Base-by-base conservation (phyloP, 2,888 invertebrate genomes). In the Cactoblastis cactorum region DNA sequence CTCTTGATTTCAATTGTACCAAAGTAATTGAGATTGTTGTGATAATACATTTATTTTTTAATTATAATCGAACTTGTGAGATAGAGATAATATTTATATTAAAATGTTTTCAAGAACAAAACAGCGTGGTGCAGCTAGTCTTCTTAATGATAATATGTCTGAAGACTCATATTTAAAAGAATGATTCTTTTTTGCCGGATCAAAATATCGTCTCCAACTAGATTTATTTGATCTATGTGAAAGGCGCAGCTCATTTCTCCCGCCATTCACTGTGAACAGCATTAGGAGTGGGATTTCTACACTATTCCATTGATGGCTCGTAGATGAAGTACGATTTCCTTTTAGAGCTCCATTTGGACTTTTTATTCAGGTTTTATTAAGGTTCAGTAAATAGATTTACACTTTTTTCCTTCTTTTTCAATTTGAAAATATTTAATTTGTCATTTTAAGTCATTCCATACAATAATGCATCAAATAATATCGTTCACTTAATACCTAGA, bases 201-300 rank as follows among this genome's bases (percentile, higher is more conserved):
- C 3, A 28, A 28, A 28, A 14, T 3, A 3, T 8, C 43, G 8
- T 41, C 41, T 15, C 3, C 15, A 49, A 34, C 41, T 32, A 14
- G 12, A 41, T 49, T 49, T 41, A 49, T 49, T 33, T 34, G 41
- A 1, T 28, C 49, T 28, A 39, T 49, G n/a, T n/a, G n/a, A 49
- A 39, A 41, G 18, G 33, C 15, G 12, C 39, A 41, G 33, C 41
- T 49, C 33, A 49, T 49, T 49, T 41, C 28, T 24, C 15, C 28
- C 15, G 11, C 9, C 37, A 37, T 43, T 43, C 28, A 15, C 43
- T 41, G 22, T 28, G 11, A 43, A 43, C 28, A 43, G 43, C 11
- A 6, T 24, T 43, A 15, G 43, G n/a, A n/a, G n/a, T n/a, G n/a
- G n/a, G 43, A 43, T 43, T 43, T 43, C 28, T 41, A 22, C 22